Evolutionary conservation across 1,140 invertebrate genomes (phyloP).

Genomic region (Pseudomyrmex pallidus): DNA sequence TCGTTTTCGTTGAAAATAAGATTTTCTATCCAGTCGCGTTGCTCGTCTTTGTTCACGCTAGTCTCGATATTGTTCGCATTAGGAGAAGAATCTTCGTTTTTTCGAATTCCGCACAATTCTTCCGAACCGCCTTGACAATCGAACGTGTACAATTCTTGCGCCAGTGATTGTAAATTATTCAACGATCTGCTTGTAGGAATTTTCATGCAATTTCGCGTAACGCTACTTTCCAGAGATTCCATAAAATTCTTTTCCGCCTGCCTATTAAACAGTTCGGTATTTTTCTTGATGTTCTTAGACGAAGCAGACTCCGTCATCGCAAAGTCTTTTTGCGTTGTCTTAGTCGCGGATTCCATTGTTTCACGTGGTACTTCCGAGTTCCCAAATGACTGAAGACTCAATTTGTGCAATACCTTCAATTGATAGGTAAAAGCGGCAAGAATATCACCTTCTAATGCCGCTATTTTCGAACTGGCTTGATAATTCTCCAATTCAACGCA

Average conservation of each 20-base stretch:
- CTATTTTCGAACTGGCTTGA: slow-evolving; percentile 84
- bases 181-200: slow-evolving; percentile 83
- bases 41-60: slow-evolving; percentile 65
- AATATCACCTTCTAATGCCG: slow-evolving; percentile 83
- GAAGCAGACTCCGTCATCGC: slow-evolving; percentile 9
- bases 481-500: slow-evolving; percentile 83
- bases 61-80: slow-evolving; percentile 70
- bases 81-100: slow-evolving; percentile 68
- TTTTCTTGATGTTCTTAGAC: slow-evolving; percentile 66
- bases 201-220: slow-evolving; percentile 79
- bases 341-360: neutral
- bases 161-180: slow-evolving; percentile 79
- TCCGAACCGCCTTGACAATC: slow-evolving; percentile 85
- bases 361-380: neutral
- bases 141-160: slow-evolving; percentile 83
- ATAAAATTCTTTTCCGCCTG: slow-evolving; percentile 82
- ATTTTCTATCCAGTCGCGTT: slow-evolving; percentile 56
- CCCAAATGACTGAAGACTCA: slow-evolving; percentile 58
- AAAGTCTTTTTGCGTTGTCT: neutral
- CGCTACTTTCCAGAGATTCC: slow-evolving; percentile 80
- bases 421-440: slow-evolving; percentile 82
- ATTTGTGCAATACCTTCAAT: slow-evolving; percentile 80
- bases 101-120: slow-evolving; percentile 81
- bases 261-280: slow-evolving; percentile 79
- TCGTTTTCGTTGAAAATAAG: slow-evolving; percentile 50